A percentile compares a stretch with the other conserved stretches of the same genome.
These are phyloP conservation scores for Microctenopoma lineatum DNA, from an alignment of 2,797 vertebrate genomes.

Conservation along the genomic window DNA sequence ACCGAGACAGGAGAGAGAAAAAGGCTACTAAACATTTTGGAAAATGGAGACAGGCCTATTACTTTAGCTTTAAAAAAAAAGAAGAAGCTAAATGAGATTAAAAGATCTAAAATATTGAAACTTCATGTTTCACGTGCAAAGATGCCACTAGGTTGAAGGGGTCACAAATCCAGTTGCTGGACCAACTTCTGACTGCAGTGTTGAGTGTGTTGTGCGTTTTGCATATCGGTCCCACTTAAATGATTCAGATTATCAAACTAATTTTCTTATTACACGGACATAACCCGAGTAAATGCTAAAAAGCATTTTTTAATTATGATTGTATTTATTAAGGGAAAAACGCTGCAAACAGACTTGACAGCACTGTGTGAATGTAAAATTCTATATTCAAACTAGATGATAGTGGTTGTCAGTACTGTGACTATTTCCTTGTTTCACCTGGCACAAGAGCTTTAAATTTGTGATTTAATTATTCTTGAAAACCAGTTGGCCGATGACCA, in stretches of 20 bases:
- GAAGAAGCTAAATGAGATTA: not conserved
- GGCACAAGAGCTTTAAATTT: not conserved
- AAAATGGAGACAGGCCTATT: conserved; percentile 19
- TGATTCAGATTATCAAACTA: too few species aligned
- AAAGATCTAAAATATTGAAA: too few species aligned
- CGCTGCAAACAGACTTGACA: too few species aligned
- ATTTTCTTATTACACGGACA: too few species aligned
- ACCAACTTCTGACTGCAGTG: too few species aligned
- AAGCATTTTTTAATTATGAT: too few species aligned
- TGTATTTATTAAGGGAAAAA: too few species aligned
- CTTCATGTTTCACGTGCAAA: not conserved
- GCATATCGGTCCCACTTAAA: too few species aligned
- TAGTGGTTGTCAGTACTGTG: not conserved
- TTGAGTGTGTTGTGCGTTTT: too few species aligned
- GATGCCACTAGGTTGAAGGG: not conserved
- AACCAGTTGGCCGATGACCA: not conserved
- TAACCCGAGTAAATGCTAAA: too few species aligned
- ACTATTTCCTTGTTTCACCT: not conserved
- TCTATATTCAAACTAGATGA: not conserved
- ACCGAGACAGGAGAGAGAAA: conserved; percentile 14
- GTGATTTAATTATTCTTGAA: conserved; percentile 22
- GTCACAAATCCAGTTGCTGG: not conserved
- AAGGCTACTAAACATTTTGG: conserved; percentile 10
- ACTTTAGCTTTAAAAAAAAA: conserved; percentile 12
- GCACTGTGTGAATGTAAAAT: too few species aligned